phyloP scores from a whole-genome alignment of 1,140 invertebrate species.

The Lepeophtheirus salmonis region DNA sequence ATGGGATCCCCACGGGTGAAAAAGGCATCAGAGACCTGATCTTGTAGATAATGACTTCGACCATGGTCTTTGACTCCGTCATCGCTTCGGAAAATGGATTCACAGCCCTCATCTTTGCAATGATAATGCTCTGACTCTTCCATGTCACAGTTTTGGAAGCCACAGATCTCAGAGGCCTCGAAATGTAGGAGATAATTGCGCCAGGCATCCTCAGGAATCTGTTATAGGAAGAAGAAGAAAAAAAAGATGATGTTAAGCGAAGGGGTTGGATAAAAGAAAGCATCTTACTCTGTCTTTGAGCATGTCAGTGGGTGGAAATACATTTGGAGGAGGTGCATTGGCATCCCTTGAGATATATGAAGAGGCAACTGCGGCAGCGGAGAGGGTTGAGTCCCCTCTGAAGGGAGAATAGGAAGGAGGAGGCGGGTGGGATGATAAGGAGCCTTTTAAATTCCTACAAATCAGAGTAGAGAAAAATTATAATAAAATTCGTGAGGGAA shows the following conservation, averaged over 20 bases:
- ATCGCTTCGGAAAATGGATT: slow-evolving; percentile 46
- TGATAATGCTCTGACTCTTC: slow-evolving; percentile 56
- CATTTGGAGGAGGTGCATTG: too few species aligned
- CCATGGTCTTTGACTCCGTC: slow-evolving; percentile 64
- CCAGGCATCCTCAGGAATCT: slow-evolving; percentile 33
- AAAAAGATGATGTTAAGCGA: too few species aligned
- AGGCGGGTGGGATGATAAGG: too few species aligned
- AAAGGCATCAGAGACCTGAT: slow-evolving; percentile 57
- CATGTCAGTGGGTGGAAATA: too few species aligned
- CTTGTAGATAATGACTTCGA: slow-evolving; percentile 64
- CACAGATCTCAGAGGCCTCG: slow-evolving; percentile 21
- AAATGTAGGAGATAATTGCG: slow-evolving; percentile 35
- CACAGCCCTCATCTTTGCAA: slow-evolving; percentile 45
- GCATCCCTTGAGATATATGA: too few species aligned
- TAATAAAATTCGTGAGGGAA: slow-evolving; percentile 33
- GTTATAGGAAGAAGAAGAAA: background rate
- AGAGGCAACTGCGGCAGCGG: too few species aligned
- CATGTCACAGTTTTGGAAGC: slow-evolving; percentile 37
- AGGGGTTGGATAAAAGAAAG: too few species aligned
- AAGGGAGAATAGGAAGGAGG: too few species aligned
- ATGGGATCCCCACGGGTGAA: slow-evolving; percentile 40
- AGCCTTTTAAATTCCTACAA: background rate
- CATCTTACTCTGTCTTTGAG: too few species aligned
- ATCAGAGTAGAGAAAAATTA: background rate
- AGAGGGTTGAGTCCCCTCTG: too few species aligned